Percentiles rank a stretch among this genome's conserved stretches.
Conservation (phyloP, 2,888 invertebrate species). For the Gisinianus flammeolus region DNA sequence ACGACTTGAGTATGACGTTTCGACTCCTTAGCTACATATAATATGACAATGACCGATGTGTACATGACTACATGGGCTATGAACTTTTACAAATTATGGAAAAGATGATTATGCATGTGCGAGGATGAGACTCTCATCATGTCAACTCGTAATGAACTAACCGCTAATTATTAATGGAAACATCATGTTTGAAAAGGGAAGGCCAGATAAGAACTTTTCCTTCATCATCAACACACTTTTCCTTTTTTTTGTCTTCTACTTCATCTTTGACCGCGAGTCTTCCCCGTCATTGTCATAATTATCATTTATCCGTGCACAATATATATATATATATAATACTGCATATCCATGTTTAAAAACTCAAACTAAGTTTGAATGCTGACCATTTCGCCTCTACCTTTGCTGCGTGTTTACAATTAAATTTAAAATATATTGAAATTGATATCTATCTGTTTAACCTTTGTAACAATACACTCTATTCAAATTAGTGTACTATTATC, state of each 20-base stretch:
- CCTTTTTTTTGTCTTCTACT: conserved; percentile 11
- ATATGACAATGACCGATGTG: background rate
- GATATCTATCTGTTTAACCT: too few species aligned
- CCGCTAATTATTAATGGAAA: conserved; percentile 37
- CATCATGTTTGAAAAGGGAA: conserved; percentile 24
- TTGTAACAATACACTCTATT: too few species aligned
- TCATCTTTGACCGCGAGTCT: background rate
- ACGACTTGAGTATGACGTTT: too few species aligned
- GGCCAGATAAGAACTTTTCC: conserved; percentile 25
- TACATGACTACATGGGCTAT: background rate
- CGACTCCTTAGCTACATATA: too few species aligned
- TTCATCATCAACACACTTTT: conserved; percentile 26
- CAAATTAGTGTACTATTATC: too few species aligned
- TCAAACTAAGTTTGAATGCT: background rate
- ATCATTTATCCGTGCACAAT: too few species aligned
- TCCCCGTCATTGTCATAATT: background rate
- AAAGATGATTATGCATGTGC: conserved; percentile 11
- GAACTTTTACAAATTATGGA: conserved; percentile 25
- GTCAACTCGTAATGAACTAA: conserved; percentile 4
- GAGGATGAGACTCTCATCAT: background rate
- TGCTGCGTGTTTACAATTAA: background rate
- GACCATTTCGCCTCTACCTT: background rate
- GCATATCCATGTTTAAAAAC: too few species aligned
- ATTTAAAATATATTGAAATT: too few species aligned
- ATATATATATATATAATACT: too few species aligned